A percentile compares a stretch with the other conserved stretches of the same genome.
phyloP scores from a whole-genome alignment of 2,113 vertebrate genomes.

The Neodontobutis hainanensis region DNA sequence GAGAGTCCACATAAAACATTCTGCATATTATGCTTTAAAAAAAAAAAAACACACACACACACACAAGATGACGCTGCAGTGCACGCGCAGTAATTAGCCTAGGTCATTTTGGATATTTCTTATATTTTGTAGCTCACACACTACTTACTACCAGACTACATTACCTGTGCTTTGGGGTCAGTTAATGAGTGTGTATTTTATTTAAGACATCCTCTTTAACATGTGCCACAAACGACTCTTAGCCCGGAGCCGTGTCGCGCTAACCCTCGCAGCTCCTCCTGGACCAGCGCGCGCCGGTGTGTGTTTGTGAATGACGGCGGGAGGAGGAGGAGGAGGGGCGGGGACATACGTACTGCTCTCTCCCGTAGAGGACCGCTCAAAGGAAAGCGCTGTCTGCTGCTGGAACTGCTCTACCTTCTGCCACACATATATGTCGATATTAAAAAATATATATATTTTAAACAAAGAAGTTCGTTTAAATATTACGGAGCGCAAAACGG shows the following conservation, averaged over 20 bases:
- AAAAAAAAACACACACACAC: too few species aligned
- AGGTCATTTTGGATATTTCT: too few species aligned
- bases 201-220: conserved; percentile 4
- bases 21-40: too few species aligned
- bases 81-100: too few species aligned
- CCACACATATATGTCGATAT: neutral
- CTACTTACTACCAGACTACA: too few species aligned
- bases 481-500: neutral
- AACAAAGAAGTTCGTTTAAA: neutral
- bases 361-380: conserved; percentile 31
- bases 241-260: neutral
- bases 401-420: conserved; percentile 17
- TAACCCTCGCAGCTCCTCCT: neutral
- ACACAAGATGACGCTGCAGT: too few species aligned
- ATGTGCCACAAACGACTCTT: too few species aligned
- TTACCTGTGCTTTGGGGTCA: neutral
- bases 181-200: conserved; percentile 4
- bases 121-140: too few species aligned
- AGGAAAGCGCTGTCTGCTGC: conserved; percentile 35
- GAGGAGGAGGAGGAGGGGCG: conserved; percentile 10
- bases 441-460: neutral
- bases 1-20: too few species aligned
- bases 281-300: neutral
- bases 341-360: conserved; percentile 14
- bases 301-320: conserved; percentile 46